Evolutionary conservation across 2,797 vertebrate species (phyloP), one percentile per base, ranked within the genome.

Genomic region (Delichon dasypus): DNA sequence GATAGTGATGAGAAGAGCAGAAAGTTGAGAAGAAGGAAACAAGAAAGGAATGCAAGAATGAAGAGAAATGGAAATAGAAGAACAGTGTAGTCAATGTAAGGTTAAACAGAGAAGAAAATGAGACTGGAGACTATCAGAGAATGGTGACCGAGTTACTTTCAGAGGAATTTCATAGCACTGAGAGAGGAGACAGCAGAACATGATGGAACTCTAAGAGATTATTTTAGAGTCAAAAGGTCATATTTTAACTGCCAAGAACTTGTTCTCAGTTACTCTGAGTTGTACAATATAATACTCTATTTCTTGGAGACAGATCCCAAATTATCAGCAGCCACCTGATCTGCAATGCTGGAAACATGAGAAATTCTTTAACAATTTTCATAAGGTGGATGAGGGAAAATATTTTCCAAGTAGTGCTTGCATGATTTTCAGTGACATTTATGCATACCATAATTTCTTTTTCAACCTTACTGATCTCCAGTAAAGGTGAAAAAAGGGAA

Each of bases 241-340:
- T 64, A n/a, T 74, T 88, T 90, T 53, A 90, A 32, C 44, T 90
- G 80, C 55, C 65, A 83, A 80, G 25, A 88, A 55, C 44, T 88
- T 77, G 36, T 74, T 90, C 48, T 67, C n/a, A 11, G 16, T 89
- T 78, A 32, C 62, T 92, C 29, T 75, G 32, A 61, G 29, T 29
- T 84, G 25, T 61, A 48, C 54, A 51, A 22, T 78, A 58, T 71
- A 51, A 38, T 61, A 8, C 53, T 42, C 54, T 19, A 4, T 84
- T 86, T 70, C 55, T 38, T 78, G n/a, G 61, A 54, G 45, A 92
- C 8, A 62, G 36, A 71, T 84, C 34, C 51, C 47, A 64, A 27
- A 80, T 94, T 83, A 85, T 91, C 65, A 92, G 40, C 57, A 64
- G 27, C 57, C 44, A 79, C 64, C 51, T 87, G 71, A 90, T 85